These are phyloP conservation scores for Ovis canadensis DNA, from an alignment of 2,113 vertebrate species.

Conservation along the genomic window DNA sequence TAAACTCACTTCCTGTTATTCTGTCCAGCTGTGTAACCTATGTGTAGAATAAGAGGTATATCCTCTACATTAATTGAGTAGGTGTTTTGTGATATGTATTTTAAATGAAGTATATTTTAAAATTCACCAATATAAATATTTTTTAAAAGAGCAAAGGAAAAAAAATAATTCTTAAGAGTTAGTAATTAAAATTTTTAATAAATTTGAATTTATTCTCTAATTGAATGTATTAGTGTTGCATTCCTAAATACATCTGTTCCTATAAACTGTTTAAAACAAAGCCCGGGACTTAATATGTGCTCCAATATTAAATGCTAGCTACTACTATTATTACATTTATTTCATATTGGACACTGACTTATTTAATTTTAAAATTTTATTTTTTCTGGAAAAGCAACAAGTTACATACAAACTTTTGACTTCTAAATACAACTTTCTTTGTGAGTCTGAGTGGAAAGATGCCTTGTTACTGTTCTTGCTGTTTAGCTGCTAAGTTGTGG, in stretches of 20 bases:
- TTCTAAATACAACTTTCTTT: background rate
- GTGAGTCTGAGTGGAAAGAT: background rate
- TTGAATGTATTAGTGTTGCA: background rate
- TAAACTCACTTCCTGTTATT: slow-evolving; percentile 80
- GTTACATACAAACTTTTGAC: background rate
- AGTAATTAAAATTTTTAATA: slow-evolving; percentile 6
- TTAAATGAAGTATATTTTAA: background rate
- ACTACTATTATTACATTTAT: background rate
- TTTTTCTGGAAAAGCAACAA: background rate
- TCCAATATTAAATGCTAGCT: background rate
- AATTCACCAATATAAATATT: background rate
- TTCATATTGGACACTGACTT: background rate
- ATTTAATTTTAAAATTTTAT: background rate
- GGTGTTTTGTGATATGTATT: background rate
- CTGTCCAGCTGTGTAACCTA: slow-evolving; percentile 65
- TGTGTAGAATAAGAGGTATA: background rate
- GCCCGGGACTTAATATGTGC: background rate
- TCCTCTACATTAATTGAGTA: background rate
- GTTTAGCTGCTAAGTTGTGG: background rate
- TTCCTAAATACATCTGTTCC: background rate
- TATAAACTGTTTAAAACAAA: background rate
- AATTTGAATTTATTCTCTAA: background rate
- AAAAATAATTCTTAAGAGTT: background rate
- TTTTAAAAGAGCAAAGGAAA: background rate
- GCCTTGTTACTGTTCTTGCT: background rate